Conservation (phyloP, 2,113 vertebrate genomes). For the Vireo altiloquus region DNA sequence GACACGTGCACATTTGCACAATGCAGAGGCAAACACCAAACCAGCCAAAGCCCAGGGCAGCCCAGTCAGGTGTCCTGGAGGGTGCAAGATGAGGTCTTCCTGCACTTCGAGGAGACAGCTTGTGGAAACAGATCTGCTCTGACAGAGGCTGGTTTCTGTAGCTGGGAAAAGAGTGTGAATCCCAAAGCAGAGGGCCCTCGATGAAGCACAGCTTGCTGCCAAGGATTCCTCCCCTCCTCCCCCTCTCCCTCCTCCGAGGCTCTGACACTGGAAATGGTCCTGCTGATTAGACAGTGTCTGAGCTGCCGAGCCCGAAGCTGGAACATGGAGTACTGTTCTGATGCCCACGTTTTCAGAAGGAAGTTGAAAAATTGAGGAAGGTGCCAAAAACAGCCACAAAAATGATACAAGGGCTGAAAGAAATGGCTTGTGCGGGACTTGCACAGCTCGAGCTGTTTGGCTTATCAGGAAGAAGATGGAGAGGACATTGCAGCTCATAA, state of each 20-base stretch:
- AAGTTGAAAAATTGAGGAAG: constrained; percentile 59
- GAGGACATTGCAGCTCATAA: background rate
- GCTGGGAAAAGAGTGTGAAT: background rate
- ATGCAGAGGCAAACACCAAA: background rate
- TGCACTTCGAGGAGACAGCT: background rate
- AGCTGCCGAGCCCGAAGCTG: background rate
- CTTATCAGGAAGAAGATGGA: background rate
- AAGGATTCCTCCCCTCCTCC: constrained; percentile 37
- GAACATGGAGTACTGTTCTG: constrained; percentile 42
- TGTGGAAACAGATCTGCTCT: constrained; percentile 7
- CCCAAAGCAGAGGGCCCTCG: background rate
- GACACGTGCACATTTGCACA: rapidly evolving
- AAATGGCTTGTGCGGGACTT: background rate
- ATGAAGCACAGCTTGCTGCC: background rate
- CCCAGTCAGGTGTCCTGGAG: background rate
- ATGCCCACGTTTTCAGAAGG: constrained; percentile 57
- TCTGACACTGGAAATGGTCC: constrained; percentile 39
- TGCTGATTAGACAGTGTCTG: constrained; percentile 42
- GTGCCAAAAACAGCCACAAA: constrained; percentile 52
- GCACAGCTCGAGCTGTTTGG: background rate
- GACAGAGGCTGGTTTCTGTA: background rate
- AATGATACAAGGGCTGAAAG: constrained; percentile 3
- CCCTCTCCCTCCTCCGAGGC: background rate
- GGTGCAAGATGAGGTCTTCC: background rate
- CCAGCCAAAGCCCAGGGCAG: background rate